phyloP scores from a whole-genome alignment of 1,140 invertebrate species.

The Caenorhabditis inopinata region DNA sequence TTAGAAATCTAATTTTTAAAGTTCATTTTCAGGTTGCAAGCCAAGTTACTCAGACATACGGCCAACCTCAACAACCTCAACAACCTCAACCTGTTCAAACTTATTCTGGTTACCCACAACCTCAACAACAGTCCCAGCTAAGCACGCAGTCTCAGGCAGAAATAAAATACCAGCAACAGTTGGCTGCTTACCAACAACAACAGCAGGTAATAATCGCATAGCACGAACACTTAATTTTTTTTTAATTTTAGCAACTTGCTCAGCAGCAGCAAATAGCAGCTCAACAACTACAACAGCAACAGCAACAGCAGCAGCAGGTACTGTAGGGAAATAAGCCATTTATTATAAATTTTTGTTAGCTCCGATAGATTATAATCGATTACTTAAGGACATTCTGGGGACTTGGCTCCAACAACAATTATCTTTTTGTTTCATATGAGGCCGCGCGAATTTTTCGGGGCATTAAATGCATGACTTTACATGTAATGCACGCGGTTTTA shows the following conservation, averaged over 20 bases:
- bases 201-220: neutral
- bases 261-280: conserved; percentile 19
- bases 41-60: neutral
- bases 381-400: no score
- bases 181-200: conserved; percentile 11
- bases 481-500: no score
- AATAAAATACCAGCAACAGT: conserved; percentile 1
- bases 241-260: neutral
- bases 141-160: neutral
- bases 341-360: no score
- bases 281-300: neutral
- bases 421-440: no score
- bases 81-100: neutral
- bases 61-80: neutral
- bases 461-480: no score
- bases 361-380: no score
- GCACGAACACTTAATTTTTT: no score
- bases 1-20: no score
- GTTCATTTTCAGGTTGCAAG: neutral
- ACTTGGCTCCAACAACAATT: no score
- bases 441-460: no score
- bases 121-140: neutral
- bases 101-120: conserved; percentile 3
- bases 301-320: neutral
- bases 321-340: no score